Conservation (phyloP, 2,888 invertebrate species). For the Galerucella pusilla region DNA sequence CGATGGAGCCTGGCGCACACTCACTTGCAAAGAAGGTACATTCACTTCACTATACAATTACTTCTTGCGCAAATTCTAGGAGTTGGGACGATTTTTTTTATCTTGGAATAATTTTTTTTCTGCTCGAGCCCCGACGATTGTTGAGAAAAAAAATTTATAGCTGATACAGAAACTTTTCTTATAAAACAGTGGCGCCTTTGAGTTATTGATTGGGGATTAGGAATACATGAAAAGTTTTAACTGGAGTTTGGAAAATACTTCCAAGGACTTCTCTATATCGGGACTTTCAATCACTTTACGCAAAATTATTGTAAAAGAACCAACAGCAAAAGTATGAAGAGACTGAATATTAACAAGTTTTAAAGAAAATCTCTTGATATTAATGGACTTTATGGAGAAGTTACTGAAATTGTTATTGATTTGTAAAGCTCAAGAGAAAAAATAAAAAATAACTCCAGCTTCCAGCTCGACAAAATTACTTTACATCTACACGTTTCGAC, state of each 20-base stretch:
- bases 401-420: not conserved
- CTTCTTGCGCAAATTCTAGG: too few relatives aligned
- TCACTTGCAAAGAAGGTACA: too few relatives aligned
- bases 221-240: conserved; percentile 17
- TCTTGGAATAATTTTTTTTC: not conserved
- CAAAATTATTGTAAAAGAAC: not conserved
- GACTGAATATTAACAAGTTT: conserved; percentile 13
- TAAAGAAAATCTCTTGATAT: not conserved
- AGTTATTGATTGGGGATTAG: conserved; percentile 15
- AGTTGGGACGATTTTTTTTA: not conserved
- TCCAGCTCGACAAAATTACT: too few relatives aligned
- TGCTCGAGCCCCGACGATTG: not conserved
- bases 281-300: conserved; percentile 12
- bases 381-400: not conserved
- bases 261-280: conserved; percentile 8
- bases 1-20: too few relatives aligned
- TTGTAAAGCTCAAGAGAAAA: not conserved
- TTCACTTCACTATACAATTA: too few relatives aligned
- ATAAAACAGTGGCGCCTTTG: conserved; percentile 18
- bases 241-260: conserved; percentile 12
- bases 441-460: too few relatives aligned
- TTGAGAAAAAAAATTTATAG: not conserved
- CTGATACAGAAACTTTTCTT: conserved; percentile 8
- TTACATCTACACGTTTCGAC: too few relatives aligned
- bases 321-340: not conserved